These are phyloP conservation scores for Mythimna ferrago DNA, from an alignment of 2,888 invertebrate species.

Conservation along the genomic window DNA sequence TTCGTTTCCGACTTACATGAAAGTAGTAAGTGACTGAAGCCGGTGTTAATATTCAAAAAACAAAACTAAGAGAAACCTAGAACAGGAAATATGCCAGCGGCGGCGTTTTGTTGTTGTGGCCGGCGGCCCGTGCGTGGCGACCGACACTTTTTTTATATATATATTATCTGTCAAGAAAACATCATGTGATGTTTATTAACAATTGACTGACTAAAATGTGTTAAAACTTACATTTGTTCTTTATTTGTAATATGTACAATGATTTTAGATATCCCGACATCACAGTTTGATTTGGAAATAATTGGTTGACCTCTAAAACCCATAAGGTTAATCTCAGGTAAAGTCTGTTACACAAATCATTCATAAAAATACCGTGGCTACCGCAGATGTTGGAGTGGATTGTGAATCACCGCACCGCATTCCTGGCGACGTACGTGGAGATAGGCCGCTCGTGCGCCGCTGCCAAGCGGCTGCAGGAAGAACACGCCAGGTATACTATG, in stretches of 20 bases:
- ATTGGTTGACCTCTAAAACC: not conserved
- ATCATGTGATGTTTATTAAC: not conserved
- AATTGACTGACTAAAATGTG: not conserved
- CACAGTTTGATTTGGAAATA: no score
- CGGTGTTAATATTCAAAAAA: no score
- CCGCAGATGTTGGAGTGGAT: slow-evolving; percentile 99
- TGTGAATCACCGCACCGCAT: slow-evolving; percentile 98
- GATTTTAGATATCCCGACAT: no score
- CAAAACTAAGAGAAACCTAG: no score
- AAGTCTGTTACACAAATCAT: not conserved
- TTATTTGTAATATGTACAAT: not conserved
- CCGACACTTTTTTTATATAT: no score
- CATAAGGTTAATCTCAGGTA: not conserved
- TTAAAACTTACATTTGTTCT: not conserved
- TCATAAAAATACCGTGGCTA: slow-evolving; percentile 21
- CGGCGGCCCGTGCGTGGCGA: no score
- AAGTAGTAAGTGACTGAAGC: no score
- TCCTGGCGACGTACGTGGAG: slow-evolving; percentile 98
- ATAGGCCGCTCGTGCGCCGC: slow-evolving; percentile 97
- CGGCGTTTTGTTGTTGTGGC: no score
- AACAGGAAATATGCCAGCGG: no score
- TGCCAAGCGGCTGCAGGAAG: slow-evolving; percentile 97
- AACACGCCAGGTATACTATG: slow-evolving; percentile 93
- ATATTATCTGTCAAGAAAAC: not conserved
- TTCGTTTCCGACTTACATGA: no score